A percentile compares a stretch with the other conserved stretches of the same genome.
Conservation (phyloP, 2,888 invertebrate species). For the Galerucella pusilla region DNA sequence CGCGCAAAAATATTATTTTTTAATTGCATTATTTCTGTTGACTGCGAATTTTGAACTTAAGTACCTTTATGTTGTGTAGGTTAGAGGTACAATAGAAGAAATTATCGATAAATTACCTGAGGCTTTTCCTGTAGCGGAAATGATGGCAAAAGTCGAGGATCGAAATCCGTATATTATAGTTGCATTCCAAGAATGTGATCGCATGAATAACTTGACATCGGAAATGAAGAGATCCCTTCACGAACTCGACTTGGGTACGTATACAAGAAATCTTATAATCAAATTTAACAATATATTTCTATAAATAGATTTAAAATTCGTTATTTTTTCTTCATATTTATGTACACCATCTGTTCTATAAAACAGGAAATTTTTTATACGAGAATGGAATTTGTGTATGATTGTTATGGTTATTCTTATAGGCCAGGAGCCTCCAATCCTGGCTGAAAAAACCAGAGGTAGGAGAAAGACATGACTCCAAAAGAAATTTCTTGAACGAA, state of each 20-base stretch:
- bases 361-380: background rate
- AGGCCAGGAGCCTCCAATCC: no score
- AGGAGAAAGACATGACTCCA: no score
- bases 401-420: no score
- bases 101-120: slow-evolving; percentile 89
- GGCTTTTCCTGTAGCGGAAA: slow-evolving; percentile 86
- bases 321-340: no score
- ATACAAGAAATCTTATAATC: background rate
- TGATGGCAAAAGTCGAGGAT: slow-evolving; percentile 89
- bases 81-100: slow-evolving; percentile 83
- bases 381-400: no score
- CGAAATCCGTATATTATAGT: slow-evolving; percentile 92
- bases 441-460: no score
- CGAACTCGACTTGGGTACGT: slow-evolving; percentile 83
- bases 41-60: background rate
- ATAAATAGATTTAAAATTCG: no score
- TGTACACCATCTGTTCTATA: no score
- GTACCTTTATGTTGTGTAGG: slow-evolving; percentile 64
- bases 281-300: background rate
- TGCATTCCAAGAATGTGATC: slow-evolving; percentile 92
- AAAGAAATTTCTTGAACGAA: no score
- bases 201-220: slow-evolving; percentile 89
- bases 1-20: no score
- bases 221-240: slow-evolving; percentile 85
- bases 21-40: no score